phyloP scores from a whole-genome alignment of 2,797 vertebrate species.

The Poeciliopsis infans region DNA sequence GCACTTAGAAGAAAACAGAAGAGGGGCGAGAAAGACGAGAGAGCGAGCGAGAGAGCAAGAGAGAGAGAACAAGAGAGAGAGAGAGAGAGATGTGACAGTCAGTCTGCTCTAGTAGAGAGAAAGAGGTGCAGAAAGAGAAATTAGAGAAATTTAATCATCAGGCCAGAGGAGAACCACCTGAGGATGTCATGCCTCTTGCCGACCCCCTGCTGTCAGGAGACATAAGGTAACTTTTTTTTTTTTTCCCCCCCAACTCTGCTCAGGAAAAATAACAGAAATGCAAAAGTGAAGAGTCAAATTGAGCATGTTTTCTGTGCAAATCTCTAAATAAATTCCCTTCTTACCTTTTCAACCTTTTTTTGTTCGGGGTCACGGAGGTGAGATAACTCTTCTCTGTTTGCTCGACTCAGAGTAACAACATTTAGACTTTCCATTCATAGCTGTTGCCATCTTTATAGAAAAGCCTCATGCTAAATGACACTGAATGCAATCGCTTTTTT shows the following conservation, averaged over 20 bases:
- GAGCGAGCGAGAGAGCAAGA: slow-evolving; percentile 46
- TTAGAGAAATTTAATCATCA: background rate
- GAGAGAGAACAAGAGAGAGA: slow-evolving; percentile 24
- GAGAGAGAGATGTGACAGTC: slow-evolving; percentile 6
- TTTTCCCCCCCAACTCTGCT: background rate
- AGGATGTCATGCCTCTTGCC: slow-evolving; percentile 35
- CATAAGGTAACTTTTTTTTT: slow-evolving; percentile 44
- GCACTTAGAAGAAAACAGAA: slow-evolving; percentile 55
- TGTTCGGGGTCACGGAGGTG: background rate
- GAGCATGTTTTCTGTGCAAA: background rate
- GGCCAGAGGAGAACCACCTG: slow-evolving; percentile 18
- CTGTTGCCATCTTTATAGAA: background rate
- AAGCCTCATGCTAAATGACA: background rate
- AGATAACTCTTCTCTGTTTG: background rate
- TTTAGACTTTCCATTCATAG: background rate
- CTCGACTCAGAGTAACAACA: background rate
- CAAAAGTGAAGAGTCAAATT: background rate
- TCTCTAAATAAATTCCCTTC: background rate
- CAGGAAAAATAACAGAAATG: background rate
- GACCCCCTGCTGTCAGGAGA: slow-evolving; percentile 9
- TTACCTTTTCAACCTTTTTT: too few species aligned
- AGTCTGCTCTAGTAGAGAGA: slow-evolving; percentile 16
- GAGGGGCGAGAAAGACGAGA: slow-evolving; percentile 32
- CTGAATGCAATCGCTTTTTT: background rate
- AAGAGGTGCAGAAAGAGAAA: slow-evolving; percentile 13